phyloP scores from a whole-genome alignment of 2,797 vertebrate species.

The Acrocephalus scirpaceus region DNA sequence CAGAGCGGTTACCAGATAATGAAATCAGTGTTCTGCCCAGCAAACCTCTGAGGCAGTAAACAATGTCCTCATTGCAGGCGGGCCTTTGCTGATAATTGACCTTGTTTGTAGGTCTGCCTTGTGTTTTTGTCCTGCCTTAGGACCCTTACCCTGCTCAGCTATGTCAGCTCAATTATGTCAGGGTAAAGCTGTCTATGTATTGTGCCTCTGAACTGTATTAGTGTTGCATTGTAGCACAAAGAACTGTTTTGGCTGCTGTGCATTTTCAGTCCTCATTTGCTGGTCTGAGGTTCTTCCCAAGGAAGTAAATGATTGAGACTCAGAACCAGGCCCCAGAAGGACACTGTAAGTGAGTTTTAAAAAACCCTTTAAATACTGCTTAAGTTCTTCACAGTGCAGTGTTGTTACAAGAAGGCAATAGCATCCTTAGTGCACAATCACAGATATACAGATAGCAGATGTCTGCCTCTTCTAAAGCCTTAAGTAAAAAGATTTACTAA shows the following conservation, averaged over 20 bases:
- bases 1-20: constrained; percentile 11
- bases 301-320: background rate
- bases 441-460: background rate
- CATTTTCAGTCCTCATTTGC: background rate
- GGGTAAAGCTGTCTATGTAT: background rate
- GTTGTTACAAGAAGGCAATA: background rate
- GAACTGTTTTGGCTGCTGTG: background rate
- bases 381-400: background rate
- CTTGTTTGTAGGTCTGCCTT: constrained; percentile 38
- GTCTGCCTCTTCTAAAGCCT: background rate
- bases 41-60: background rate
- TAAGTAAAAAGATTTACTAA: constrained; percentile 7
- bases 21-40: constrained; percentile 51
- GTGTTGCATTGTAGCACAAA: background rate
- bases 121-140: constrained; percentile 27
- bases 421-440: background rate
- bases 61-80: background rate
- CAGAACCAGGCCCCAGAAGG: background rate
- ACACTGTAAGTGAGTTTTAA: background rate
- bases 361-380: background rate
- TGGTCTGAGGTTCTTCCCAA: background rate
- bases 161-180: constrained; percentile 66
- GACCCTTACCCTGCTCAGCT: constrained; percentile 40
- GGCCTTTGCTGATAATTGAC: constrained; percentile 45
- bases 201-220: background rate